These are phyloP conservation scores for Chaetura pelagica DNA, from an alignment of 2,113 vertebrate species.

Conservation along the genomic window DNA sequence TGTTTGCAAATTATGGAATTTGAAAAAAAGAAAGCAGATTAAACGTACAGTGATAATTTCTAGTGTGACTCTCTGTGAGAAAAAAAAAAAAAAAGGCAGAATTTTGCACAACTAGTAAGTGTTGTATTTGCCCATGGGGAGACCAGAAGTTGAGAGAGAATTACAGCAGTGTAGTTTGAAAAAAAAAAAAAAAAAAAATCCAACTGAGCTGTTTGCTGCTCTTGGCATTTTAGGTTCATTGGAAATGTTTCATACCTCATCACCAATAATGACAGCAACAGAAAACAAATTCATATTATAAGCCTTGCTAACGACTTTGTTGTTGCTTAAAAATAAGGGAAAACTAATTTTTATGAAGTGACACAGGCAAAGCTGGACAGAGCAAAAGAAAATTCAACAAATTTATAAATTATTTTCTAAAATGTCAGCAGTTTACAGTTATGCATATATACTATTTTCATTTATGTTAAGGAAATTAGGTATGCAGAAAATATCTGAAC, in stretches of 20 bases:
- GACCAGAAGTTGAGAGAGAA: constrained; percentile 33
- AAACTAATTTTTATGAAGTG: neutral
- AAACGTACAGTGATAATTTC: constrained; percentile 25
- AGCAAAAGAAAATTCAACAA: neutral
- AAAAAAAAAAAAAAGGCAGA: constrained; percentile 5
- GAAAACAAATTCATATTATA: constrained; percentile 39
- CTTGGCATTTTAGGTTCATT: constrained; percentile 37
- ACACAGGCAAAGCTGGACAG: neutral
- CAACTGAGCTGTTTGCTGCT: constrained; percentile 10
- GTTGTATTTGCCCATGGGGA: constrained; percentile 32
- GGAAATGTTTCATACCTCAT: constrained; percentile 50
- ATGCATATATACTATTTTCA: neutral
- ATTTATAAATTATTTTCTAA: neutral
- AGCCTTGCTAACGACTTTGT: constrained; percentile 39
- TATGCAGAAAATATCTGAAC: neutral
- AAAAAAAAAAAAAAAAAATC: neutral
- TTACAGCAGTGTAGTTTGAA: neutral
- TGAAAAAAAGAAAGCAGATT: constrained; percentile 20
- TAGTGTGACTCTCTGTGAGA: neutral
- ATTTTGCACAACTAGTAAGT: constrained; percentile 7
- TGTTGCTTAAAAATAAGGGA: constrained; percentile 1
- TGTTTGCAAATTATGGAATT: constrained; percentile 54
- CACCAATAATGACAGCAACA: neutral
- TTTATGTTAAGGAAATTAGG: neutral
- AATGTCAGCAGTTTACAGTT: neutral